Percentiles rank a stretch among this genome's conserved stretches.
Conservation (phyloP, 2,888 invertebrate species). For the Asteroscopus sphinx region DNA sequence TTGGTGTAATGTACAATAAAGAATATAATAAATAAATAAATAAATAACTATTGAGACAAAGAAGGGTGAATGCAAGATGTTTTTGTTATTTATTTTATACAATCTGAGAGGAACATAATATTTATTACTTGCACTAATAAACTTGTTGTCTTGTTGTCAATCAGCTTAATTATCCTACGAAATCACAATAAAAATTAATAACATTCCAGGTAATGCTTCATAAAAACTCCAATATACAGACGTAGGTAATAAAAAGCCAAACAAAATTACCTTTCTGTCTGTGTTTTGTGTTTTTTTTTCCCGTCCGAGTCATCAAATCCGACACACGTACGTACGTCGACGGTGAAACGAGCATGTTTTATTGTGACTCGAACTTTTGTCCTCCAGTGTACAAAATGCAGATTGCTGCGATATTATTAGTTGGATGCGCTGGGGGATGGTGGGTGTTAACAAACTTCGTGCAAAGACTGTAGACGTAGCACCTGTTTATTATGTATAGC, state of each 20-base stretch:
- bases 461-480: constrained; percentile 35
- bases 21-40: no score
- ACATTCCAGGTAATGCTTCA: constrained; percentile 34
- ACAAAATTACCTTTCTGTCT: constrained; percentile 54
- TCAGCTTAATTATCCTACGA: constrained; percentile 18
- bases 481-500: constrained; percentile 47
- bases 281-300: constrained; percentile 28
- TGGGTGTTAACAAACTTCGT: constrained; percentile 37
- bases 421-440: constrained; percentile 6
- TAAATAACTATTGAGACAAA: no score
- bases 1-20: no score
- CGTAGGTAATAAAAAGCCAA: constrained; percentile 40
- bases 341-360: constrained; percentile 22
- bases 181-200: constrained; percentile 37
- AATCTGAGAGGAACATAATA: constrained; percentile 9
- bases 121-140: constrained; percentile 8
- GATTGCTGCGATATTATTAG: constrained; percentile 50
- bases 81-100: constrained; percentile 1
- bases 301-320: constrained; percentile 48
- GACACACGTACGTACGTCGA: constrained; percentile 21
- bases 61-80: neutral
- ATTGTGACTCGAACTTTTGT: constrained; percentile 39
- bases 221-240: constrained; percentile 48
- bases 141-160: constrained; percentile 16
- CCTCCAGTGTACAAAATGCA: constrained; percentile 45